Conservation (phyloP, 2,113 vertebrate species). For the Cinclus mexicanus region DNA sequence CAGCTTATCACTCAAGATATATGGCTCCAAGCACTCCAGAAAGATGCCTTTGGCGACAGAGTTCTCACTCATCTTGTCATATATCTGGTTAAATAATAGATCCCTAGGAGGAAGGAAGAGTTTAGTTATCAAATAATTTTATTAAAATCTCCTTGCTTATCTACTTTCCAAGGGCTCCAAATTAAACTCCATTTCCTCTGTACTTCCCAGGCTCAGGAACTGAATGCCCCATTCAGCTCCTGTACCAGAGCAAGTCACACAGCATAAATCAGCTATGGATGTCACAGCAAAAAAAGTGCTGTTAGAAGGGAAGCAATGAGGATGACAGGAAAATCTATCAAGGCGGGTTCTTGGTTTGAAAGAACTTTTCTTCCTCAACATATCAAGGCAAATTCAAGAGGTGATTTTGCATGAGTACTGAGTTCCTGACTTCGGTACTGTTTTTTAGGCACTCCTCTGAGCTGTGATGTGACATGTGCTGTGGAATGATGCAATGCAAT, state of each 20-base stretch:
- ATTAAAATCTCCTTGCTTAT: not conserved
- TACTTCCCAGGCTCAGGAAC: not conserved
- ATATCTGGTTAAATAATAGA: constrained; percentile 92
- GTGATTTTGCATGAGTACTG: not conserved
- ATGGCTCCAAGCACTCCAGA: constrained; percentile 91
- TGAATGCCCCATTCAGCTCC: not conserved
- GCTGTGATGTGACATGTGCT: not conserved
- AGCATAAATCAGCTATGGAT: not conserved
- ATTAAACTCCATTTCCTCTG: not conserved
- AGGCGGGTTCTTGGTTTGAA: not conserved
- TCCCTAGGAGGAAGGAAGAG: constrained; percentile 75
- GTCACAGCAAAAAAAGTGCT: not conserved
- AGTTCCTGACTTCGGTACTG: not conserved
- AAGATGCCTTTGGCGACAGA: constrained; percentile 92
- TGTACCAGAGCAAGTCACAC: not conserved
- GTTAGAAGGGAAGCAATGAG: not conserved
- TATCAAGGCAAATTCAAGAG: not conserved
- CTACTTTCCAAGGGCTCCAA: not conserved
- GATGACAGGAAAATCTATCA: not conserved
- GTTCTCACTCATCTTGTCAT: constrained; percentile 89
- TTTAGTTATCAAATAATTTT: not conserved
- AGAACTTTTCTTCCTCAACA: not conserved
- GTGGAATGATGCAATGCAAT: not conserved
- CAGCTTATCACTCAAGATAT: constrained; percentile 90
- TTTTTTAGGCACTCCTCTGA: not conserved